Conservation (phyloP, 2,888 invertebrate genomes). For the Mythimna vitellina region DNA sequence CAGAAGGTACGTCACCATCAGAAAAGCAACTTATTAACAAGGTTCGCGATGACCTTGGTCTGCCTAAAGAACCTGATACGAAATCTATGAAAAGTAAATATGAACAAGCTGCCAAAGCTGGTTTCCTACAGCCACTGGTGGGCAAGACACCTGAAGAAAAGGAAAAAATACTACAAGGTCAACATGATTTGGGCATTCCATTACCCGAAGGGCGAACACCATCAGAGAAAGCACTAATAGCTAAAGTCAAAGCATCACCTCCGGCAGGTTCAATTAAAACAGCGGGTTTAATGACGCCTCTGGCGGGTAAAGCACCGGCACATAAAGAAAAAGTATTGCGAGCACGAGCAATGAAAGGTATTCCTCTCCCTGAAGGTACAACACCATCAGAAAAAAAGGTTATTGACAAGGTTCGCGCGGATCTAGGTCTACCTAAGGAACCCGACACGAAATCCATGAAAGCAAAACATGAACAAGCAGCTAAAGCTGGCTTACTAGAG, state of each 20-base stretch:
- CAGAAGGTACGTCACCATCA: slow-evolving; percentile 42
- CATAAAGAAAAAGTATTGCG: slow-evolving; percentile 33
- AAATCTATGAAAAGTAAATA: slow-evolving; percentile 31
- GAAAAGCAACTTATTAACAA: slow-evolving; percentile 61
- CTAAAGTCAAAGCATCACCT: background rate
- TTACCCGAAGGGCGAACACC: slow-evolving; percentile 64
- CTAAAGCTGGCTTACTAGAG: background rate
- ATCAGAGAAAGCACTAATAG: slow-evolving; percentile 57
- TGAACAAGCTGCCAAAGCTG: background rate
- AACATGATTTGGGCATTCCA: background rate
- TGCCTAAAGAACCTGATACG: slow-evolving; percentile 55
- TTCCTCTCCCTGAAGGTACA: slow-evolving; percentile 56
- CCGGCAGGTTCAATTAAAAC: too few relatives aligned
- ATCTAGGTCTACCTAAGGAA: background rate
- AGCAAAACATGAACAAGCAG: slow-evolving; percentile 3
- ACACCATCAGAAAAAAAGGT: slow-evolving; percentile 60
- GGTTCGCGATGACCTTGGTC: slow-evolving; percentile 55
- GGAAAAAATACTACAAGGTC: background rate
- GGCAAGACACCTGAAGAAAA: background rate
- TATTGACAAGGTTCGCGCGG: background rate
- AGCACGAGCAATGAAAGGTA: slow-evolving; percentile 25
- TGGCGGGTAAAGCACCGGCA: background rate
- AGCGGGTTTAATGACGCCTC: too few relatives aligned
- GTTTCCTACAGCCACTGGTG: background rate
- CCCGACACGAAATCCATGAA: background rate